A percentile compares a stretch with the other conserved stretches of the same genome.
phyloP scores from a whole-genome alignment of 2,113 vertebrate species.

The Crotalus viridis region DNA sequence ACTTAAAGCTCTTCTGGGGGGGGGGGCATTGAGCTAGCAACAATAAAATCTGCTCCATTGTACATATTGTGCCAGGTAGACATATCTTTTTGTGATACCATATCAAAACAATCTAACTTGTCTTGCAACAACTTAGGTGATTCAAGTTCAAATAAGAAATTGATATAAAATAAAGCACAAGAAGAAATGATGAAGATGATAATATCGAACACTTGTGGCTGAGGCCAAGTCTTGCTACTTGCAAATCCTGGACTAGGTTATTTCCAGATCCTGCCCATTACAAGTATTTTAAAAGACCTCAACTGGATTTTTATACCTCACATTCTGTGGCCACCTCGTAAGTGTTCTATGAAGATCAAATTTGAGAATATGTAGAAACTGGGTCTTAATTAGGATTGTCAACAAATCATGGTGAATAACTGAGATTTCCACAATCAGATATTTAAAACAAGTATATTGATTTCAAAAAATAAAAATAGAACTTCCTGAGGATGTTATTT shows the following conservation, averaged over 20 bases:
- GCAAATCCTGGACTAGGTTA: background rate
- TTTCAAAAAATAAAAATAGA: background rate
- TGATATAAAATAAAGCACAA: background rate
- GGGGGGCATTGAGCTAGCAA: background rate
- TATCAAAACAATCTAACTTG: background rate
- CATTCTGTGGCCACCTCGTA: background rate
- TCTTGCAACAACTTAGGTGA: background rate
- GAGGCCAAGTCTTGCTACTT: background rate
- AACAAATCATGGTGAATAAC: background rate
- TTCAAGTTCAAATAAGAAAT: background rate
- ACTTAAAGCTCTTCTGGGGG: background rate
- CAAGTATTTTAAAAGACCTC: background rate
- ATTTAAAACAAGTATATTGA: background rate
- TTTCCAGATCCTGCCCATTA: background rate
- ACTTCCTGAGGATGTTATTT: background rate
- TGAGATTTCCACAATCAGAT: slow-evolving; percentile 8
- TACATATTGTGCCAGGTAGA: background rate
- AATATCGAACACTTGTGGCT: background rate
- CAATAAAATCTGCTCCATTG: background rate
- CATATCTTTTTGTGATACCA: background rate
- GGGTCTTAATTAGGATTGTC: background rate
- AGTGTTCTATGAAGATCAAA: background rate
- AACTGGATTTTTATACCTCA: background rate
- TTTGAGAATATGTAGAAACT: background rate
- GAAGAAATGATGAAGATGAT: background rate